A percentile compares a stretch with the other conserved stretches of the same genome.
These are phyloP conservation scores for Hypomecis punctinalis DNA, from an alignment of 2,888 invertebrate species.

Conservation along the genomic window DNA sequence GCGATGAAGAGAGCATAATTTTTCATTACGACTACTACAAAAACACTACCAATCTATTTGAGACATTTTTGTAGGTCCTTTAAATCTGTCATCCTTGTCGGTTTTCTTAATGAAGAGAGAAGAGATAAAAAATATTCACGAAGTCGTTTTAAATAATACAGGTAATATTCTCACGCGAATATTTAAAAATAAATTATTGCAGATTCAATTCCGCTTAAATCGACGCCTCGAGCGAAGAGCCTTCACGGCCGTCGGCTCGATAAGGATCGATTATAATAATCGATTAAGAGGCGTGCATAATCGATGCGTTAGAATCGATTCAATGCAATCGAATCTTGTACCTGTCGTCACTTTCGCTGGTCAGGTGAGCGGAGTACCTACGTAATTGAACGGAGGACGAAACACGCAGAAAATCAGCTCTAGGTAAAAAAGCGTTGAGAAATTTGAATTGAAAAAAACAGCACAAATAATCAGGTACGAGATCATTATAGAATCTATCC, in stretches of 20 bases:
- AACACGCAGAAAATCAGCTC: background rate
- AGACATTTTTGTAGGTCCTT: too few relatives aligned
- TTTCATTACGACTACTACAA: too few relatives aligned
- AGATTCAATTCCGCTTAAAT: constrained; percentile 32
- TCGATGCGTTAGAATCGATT: constrained; percentile 57
- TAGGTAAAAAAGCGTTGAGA: too few relatives aligned
- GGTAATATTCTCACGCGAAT: constrained; percentile 33
- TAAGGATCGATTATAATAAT: constrained; percentile 58
- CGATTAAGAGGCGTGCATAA: constrained; percentile 60
- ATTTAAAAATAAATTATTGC: constrained; percentile 23
- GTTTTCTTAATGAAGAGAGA: background rate
- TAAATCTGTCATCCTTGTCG: too few relatives aligned
- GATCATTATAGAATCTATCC: too few relatives aligned
- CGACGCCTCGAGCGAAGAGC: constrained; percentile 43
- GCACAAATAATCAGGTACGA: too few relatives aligned
- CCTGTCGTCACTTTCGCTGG: constrained; percentile 58
- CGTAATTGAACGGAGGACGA: constrained; percentile 3
- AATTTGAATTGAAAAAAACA: too few relatives aligned
- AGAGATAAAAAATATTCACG: background rate
- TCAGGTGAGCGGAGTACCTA: constrained; percentile 12
- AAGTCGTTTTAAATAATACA: background rate
- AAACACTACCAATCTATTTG: too few relatives aligned
- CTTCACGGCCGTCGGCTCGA: constrained; percentile 44
- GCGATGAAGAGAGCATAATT: too few relatives aligned
- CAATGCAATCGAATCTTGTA: constrained; percentile 48